Evolutionary conservation across 2,888 invertebrate genomes (phyloP).

Genomic region (Lypha dubia): DNA sequence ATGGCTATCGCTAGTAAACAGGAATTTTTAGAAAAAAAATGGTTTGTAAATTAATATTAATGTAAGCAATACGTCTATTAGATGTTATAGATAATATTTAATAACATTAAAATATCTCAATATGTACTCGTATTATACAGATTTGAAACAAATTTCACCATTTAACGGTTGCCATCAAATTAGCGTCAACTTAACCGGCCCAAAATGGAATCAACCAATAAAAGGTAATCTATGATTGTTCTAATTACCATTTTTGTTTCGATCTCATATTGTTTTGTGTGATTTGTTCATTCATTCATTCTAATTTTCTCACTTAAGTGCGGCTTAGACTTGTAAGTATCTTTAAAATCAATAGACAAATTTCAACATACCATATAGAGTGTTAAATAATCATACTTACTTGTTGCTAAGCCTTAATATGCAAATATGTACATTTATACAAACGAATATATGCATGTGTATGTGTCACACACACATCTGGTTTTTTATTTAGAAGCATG

Average conservation of each 20-base stretch:
- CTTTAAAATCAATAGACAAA: conserved; percentile 33
- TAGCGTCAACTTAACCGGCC: conserved; percentile 19
- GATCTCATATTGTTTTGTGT: background rate
- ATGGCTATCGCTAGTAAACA: no score
- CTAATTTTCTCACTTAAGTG: conserved; percentile 8
- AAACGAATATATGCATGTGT: background rate
- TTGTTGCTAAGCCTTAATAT: background rate
- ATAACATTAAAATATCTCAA: background rate
- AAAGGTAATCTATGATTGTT: conserved; percentile 6
- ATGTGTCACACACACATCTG: background rate
- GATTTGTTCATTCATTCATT: conserved; percentile 4
- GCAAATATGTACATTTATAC: background rate
- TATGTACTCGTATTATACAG: background rate
- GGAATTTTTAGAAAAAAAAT: background rate
- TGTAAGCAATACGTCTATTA: background rate
- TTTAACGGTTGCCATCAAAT: conserved; percentile 19
- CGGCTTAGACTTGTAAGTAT: conserved; percentile 31
- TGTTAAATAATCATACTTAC: background rate
- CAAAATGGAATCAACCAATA: background rate
- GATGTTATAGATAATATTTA: background rate
- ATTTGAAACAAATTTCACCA: conserved; percentile 13
- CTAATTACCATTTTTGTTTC: conserved; percentile 19
- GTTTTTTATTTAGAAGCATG: background rate
- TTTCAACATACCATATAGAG: conserved; percentile 49
- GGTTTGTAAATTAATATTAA: background rate